Evolutionary conservation across 2,113 vertebrate species (phyloP), one percentile per base, ranked within the genome.

Genomic region (Salvelinus sp.): DNA sequence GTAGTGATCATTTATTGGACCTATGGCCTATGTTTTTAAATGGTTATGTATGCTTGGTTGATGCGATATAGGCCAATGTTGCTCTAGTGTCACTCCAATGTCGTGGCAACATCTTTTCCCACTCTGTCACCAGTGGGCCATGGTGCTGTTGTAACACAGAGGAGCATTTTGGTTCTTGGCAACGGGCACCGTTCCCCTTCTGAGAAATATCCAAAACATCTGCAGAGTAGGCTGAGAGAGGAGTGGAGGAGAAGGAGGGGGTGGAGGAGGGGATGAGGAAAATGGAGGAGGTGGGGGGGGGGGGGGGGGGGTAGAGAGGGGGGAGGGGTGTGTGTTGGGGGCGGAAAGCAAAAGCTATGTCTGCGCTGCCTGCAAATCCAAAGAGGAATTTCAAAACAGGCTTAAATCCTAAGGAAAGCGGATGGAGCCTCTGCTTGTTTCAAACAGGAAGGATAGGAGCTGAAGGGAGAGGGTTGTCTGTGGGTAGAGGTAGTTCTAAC

Each of bases 351-450:
- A 87, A 88, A 82, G 88, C 88, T 84, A 84, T 82, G 88, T 86
- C 85, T 91, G 89, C 76, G 79, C 50, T 18, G 16, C 50, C 88
- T 85, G 88, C 88, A 90, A 92, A 90, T 92, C 89, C 91, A 89
- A 89, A 78, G 88, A 91, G 84, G 91, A 91, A 89, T 93, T 92
- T 89, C 88, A 86, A 87, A 54, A 94, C 33, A 95, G 93, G 89
- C 89, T 81, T 89, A 81, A 89, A 89, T 89, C 91, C 91, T 84
- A 87, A 89, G 89, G 88, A 88, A 86, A 54, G 12, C 13, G 50
- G 13, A 54, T 18, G 50, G 79, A 72, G 86, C 85, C 82, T 87
- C 73, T 78, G 76, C 76, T 76, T 76, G 75, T 80, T 82, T 80
- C 81, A 80, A 83, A 84, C 86, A 87, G 50, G 50, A 54, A 86